A percentile compares a stretch with the other conserved stretches of the same genome.
These are phyloP conservation scores for Gallinago paraguaiae DNA, from an alignment of 2,113 vertebrate genomes.

Conservation along the genomic window DNA sequence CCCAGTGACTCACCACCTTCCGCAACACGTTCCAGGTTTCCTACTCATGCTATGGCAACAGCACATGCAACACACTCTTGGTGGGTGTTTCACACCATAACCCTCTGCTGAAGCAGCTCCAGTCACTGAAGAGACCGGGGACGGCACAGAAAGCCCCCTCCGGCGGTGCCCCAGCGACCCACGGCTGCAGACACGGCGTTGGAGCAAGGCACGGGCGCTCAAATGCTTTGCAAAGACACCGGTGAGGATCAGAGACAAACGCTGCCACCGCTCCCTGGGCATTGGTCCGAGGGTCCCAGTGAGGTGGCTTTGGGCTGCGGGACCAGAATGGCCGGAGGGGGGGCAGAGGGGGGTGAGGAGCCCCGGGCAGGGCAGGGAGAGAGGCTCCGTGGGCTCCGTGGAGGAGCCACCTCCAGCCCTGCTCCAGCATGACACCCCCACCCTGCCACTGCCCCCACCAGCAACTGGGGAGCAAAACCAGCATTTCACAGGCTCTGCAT, in stretches of 20 bases:
- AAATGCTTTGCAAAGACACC: accelerated
- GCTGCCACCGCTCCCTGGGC: not conserved
- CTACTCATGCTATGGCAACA: not conserved
- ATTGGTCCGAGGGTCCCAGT: accelerated
- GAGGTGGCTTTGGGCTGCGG: not conserved
- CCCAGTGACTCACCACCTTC: not conserved
- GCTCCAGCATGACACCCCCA: accelerated
- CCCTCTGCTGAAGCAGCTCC: not conserved
- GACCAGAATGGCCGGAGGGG: accelerated
- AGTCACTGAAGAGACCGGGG: accelerated
- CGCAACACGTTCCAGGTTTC: not conserved
- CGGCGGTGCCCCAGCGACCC: accelerated
- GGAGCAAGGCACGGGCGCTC: accelerated
- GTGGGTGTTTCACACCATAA: not conserved
- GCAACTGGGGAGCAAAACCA: accelerated
- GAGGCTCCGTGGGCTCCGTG: accelerated
- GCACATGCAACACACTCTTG: not conserved
- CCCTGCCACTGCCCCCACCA: not conserved
- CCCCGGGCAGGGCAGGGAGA: not conserved
- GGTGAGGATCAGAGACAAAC: accelerated
- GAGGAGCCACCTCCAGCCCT: not conserved
- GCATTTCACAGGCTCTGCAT: not conserved
- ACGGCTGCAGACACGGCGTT: accelerated
- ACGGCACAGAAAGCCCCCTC: accelerated
- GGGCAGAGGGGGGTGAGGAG: not conserved